These are phyloP conservation scores for Papilio demoleus DNA, from an alignment of 2,888 invertebrate species.

Conservation along the genomic window DNA sequence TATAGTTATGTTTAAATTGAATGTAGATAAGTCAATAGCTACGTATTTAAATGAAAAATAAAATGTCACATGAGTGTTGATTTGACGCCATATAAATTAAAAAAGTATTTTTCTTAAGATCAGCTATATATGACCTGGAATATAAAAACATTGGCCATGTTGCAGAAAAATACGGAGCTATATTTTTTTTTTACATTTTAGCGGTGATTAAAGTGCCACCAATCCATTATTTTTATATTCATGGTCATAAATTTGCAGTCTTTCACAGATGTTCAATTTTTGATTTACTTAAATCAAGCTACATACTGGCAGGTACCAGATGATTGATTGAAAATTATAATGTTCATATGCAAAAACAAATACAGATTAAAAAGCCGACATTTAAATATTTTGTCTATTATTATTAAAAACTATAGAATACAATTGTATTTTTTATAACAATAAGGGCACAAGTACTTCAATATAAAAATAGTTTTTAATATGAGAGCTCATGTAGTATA, in stretches of 20 bases:
- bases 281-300: not conserved
- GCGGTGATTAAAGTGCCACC: no score
- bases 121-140: no score
- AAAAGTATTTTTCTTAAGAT: not conserved
- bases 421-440: constrained; percentile 32
- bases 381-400: constrained; percentile 22
- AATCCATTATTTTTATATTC: no score
- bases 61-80: not conserved
- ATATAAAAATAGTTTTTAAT: constrained; percentile 46
- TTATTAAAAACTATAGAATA: constrained; percentile 19
- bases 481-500: constrained; percentile 48
- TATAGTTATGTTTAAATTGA: constrained; percentile 25
- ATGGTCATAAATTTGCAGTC: no score
- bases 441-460: constrained; percentile 73
- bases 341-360: constrained; percentile 4
- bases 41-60: no score
- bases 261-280: not conserved
- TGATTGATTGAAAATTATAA: constrained; percentile 9
- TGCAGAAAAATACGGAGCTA: no score
- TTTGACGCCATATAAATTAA: constrained; percentile 1
- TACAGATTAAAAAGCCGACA: constrained; percentile 19
- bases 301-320: constrained; percentile 38
- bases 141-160: no score
- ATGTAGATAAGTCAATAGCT: constrained; percentile 7
- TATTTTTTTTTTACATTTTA: no score